Percentiles rank a stretch among this genome's conserved stretches.
Conservation (phyloP, 2,888 invertebrate genomes). For the Tetanocera ferruginea region DNA sequence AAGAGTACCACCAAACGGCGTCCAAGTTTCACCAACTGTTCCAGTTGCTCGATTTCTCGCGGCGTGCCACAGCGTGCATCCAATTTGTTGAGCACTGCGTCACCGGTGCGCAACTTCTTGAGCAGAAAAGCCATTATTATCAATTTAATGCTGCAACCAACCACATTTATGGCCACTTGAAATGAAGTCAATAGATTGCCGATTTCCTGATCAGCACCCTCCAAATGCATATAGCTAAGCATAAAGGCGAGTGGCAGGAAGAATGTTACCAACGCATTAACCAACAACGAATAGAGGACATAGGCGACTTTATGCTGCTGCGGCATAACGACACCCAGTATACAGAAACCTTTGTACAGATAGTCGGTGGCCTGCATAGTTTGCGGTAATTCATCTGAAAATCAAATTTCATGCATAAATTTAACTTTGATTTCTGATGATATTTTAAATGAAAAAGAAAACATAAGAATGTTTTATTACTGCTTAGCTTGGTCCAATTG, state of each 20-base stretch:
- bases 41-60: conserved; percentile 39
- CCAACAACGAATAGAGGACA: conserved; percentile 36
- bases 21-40: conserved; percentile 41
- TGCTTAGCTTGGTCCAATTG: no score
- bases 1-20: conserved; percentile 45
- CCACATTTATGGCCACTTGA: conserved; percentile 50
- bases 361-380: conserved; percentile 41
- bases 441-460: no score
- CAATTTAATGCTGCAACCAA: conserved; percentile 47
- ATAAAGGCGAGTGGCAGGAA: conserved; percentile 48
- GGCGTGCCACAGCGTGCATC: conserved; percentile 49
- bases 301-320: conserved; percentile 40
- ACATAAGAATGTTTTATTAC: no score
- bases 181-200: conserved; percentile 48
- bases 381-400: not conserved
- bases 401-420: no score
- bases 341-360: conserved; percentile 41
- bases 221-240: conserved; percentile 43
- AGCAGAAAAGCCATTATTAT: conserved; percentile 43
- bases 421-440: no score
- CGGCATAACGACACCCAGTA: conserved; percentile 47
- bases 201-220: conserved; percentile 40
- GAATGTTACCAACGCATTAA: conserved; percentile 43
- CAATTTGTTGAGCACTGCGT: conserved; percentile 46
- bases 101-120: conserved; percentile 40